Conservation (phyloP, 2,888 invertebrate genomes). For the Cloeon dipterum region DNA sequence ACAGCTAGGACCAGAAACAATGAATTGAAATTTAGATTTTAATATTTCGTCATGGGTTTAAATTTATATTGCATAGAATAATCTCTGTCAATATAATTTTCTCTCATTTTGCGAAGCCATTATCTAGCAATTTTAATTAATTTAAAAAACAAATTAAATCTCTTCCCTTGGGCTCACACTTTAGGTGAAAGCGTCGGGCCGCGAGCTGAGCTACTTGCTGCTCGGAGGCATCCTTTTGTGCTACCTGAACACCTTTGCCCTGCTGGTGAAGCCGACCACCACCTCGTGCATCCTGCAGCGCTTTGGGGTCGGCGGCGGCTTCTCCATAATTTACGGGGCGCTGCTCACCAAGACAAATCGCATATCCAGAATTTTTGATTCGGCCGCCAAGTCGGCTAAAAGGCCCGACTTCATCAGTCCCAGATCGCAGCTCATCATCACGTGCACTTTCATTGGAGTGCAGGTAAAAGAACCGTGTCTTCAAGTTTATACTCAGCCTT, state of each 20-base stretch:
- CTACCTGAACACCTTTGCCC: constrained; percentile 34
- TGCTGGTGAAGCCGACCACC: constrained; percentile 30
- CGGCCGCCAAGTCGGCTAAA: constrained; percentile 33
- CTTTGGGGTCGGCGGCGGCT: constrained; percentile 39
- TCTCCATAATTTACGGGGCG: constrained; percentile 37
- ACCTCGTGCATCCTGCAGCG: constrained; percentile 33
- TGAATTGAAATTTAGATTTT: too few species aligned
- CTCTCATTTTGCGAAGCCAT: too few species aligned
- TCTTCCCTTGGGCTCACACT: too few species aligned
- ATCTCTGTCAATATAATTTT: too few species aligned
- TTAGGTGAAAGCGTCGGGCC: constrained; percentile 33
- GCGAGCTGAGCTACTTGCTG: constrained; percentile 37
- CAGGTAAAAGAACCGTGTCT: constrained; percentile 15
- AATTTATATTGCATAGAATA: too few species aligned
- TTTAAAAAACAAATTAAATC: too few species aligned
- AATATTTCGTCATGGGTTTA: too few species aligned
- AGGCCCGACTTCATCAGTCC: constrained; percentile 39
- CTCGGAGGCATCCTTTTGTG: constrained; percentile 35
- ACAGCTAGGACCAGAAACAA: too few species aligned
- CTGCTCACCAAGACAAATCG: constrained; percentile 41
- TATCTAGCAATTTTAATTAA: too few species aligned
- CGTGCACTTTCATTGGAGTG: constrained; percentile 27
- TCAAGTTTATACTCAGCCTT: constrained; percentile 16
- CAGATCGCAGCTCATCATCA: constrained; percentile 35
- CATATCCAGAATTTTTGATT: constrained; percentile 35